These are phyloP conservation scores for Brachionus sp. DNA, from an alignment of 1,140 invertebrate genomes.

Conservation along the genomic window DNA sequence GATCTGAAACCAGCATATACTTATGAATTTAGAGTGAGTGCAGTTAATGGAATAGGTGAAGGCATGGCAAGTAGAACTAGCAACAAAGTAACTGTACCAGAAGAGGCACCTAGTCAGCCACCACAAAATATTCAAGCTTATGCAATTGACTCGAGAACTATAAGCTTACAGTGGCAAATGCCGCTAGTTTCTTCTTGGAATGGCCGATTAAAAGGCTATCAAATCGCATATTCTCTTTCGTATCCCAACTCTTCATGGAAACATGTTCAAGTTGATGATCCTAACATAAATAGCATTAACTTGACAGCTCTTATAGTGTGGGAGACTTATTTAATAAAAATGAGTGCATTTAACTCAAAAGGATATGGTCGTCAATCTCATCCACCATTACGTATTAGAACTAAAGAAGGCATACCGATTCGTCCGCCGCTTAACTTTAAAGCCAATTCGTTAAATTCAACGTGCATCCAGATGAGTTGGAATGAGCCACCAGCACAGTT, in stretches of 20 bases:
- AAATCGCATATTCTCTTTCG: slow-evolving; percentile 63
- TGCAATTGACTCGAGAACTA: background rate
- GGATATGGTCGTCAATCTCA: slow-evolving; percentile 87
- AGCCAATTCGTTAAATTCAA: slow-evolving; percentile 79
- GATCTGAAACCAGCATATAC: slow-evolving; percentile 86
- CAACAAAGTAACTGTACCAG: slow-evolving; percentile 47
- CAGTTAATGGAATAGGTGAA: slow-evolving; percentile 84
- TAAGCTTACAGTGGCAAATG: slow-evolving; percentile 29
- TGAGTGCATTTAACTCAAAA: slow-evolving; percentile 94
- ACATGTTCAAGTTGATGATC: slow-evolving; percentile 61
- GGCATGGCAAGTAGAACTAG: slow-evolving; percentile 82
- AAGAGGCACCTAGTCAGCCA: slow-evolving; percentile 24
- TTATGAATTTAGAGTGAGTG: slow-evolving; percentile 91
- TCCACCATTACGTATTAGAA: slow-evolving; percentile 80
- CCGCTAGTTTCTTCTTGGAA: slow-evolving; percentile 79
- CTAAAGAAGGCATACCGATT: slow-evolving; percentile 88
- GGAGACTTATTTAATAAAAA: slow-evolving; percentile 95
- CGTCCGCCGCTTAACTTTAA: slow-evolving; percentile 77
- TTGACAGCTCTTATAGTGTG: slow-evolving; percentile 91
- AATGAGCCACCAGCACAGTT: slow-evolving; percentile 82
- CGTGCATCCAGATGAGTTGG: slow-evolving; percentile 61
- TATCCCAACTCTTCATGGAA: slow-evolving; percentile 48
- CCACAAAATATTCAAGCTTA: slow-evolving; percentile 39
- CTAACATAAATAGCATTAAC: slow-evolving; percentile 67
- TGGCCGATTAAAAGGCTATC: slow-evolving; percentile 84